A percentile compares a stretch with the other conserved stretches of the same genome.
Conservation (phyloP, 2,888 invertebrate genomes). For the Onchidella celtica region DNA sequence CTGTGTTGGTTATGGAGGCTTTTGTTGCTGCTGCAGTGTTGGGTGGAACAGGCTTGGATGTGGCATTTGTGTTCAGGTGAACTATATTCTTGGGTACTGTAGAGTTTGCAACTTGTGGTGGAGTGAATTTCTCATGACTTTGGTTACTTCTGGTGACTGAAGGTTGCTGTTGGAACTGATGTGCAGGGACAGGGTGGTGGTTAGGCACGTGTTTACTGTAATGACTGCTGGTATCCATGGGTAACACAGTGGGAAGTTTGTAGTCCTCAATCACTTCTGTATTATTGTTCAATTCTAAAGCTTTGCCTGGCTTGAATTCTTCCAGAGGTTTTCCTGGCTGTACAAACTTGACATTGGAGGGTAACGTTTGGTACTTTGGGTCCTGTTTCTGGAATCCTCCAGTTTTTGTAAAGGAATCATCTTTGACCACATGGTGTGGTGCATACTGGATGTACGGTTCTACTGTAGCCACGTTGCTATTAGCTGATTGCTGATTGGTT, state of each 20-base stretch:
- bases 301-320: background rate
- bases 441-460: slow-evolving; percentile 78
- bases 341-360: slow-evolving; percentile 91
- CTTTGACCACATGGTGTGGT: slow-evolving; percentile 58
- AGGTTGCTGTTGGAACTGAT: background rate
- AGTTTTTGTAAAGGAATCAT: slow-evolving; percentile 21
- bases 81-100: background rate
- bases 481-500: slow-evolving; percentile 23
- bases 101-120: background rate
- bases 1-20: background rate
- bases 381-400: slow-evolving; percentile 13
- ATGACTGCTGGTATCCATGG: background rate
- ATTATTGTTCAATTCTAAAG: slow-evolving; percentile 28
- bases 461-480: slow-evolving; percentile 79
- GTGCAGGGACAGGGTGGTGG: background rate
- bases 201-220: background rate
- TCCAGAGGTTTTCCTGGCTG: slow-evolving; percentile 26
- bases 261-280: slow-evolving; percentile 26
- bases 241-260: slow-evolving; percentile 37
- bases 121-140: background rate
- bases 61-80: background rate
- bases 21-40: background rate
- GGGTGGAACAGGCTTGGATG: background rate
- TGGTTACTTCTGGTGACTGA: background rate
- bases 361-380: slow-evolving; percentile 92